These are phyloP conservation scores for Campopleginae sp. DNA, from an alignment of 2,888 invertebrate genomes.

Conservation along the genomic window DNA sequence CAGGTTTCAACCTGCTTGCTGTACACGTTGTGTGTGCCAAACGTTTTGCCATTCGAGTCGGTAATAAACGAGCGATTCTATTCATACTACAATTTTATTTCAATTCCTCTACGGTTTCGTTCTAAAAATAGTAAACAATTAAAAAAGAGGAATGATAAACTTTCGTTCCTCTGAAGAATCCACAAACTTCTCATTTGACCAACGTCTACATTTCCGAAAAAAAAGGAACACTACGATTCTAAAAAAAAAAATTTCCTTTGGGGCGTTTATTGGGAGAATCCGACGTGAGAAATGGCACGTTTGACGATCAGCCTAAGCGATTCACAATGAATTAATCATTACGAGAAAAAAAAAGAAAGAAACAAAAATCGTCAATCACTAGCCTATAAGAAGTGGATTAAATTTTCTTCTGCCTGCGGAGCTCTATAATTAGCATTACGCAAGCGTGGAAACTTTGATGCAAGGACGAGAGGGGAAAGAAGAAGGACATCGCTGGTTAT, in stretches of 20 bases:
- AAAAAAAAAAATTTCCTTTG: too few species aligned
- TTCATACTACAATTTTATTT: slow-evolving; percentile 20
- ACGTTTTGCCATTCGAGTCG: slow-evolving; percentile 23
- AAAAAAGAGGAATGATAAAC: neutral
- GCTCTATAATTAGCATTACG: slow-evolving; percentile 31
- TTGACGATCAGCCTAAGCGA: neutral
- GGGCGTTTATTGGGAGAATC: neutral
- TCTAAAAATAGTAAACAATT: neutral
- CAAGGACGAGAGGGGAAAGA: slow-evolving; percentile 17
- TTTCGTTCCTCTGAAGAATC: neutral
- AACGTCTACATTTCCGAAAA: neutral
- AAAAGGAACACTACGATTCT: neutral
- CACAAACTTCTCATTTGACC: neutral
- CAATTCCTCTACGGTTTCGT: slow-evolving; percentile 1
- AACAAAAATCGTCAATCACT: neutral
- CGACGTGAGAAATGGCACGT: neutral
- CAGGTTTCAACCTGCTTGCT: slow-evolving; percentile 42
- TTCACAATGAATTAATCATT: neutral
- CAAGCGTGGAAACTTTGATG: slow-evolving; percentile 25
- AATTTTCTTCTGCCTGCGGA: slow-evolving; percentile 15
- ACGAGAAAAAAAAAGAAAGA: too few species aligned
- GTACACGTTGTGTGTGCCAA: slow-evolving; percentile 6
- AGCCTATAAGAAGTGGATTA: slow-evolving; percentile 1
- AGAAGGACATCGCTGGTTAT: neutral
- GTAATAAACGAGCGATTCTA: slow-evolving; percentile 26